Evolutionary conservation across 2,113 vertebrate species (phyloP).

Genomic region (Microtus ochrogaster): DNA sequence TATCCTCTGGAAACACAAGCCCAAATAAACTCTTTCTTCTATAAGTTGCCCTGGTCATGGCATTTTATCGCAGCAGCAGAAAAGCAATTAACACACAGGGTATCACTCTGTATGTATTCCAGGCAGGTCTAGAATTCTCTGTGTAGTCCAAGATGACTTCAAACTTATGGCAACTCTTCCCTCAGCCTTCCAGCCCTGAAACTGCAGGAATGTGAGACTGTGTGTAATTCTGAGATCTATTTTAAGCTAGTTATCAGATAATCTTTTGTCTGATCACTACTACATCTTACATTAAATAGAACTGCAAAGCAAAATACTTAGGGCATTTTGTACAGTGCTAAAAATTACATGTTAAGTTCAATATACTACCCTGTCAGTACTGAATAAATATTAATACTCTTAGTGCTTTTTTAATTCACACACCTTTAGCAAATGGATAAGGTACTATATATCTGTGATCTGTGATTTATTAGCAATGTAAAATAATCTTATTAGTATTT

Average conservation of each 20-base stretch:
- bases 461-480: background rate
- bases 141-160: background rate
- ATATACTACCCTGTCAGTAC: background rate
- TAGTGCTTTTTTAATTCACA: background rate
- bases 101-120: background rate
- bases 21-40: background rate
- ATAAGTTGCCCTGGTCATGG: background rate
- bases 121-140: background rate
- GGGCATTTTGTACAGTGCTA: background rate
- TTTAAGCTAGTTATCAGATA: background rate
- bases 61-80: background rate
- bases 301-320: background rate
- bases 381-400: background rate
- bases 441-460: background rate
- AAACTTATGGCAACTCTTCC: background rate
- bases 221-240: background rate
- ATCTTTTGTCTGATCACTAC: background rate
- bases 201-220: background rate
- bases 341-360: background rate
- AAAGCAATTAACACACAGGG: background rate
- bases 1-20: background rate
- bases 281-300: slow-evolving; percentile 12
- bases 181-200: background rate
- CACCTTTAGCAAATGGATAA: background rate
- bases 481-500: background rate